Evolutionary conservation across 2,888 invertebrate genomes (phyloP).

Genomic region (Cryptops parisi): DNA sequence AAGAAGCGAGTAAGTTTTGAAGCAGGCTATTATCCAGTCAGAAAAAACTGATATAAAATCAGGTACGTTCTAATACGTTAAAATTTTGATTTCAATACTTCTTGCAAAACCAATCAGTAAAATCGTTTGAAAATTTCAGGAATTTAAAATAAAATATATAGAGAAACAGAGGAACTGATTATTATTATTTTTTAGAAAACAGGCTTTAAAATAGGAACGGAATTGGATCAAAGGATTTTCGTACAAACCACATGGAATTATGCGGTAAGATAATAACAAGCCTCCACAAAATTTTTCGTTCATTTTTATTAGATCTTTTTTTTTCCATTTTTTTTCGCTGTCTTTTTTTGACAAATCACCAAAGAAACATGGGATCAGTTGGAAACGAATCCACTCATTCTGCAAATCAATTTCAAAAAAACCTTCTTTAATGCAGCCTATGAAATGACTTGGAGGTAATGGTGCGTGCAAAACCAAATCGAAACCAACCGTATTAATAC

Average conservation of each 20-base stretch:
- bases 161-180: background rate
- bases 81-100: background rate
- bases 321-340: slow-evolving; percentile 1
- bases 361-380: background rate
- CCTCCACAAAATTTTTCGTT: slow-evolving; percentile 13
- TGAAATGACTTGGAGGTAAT: slow-evolving; percentile 16
- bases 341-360: slow-evolving; percentile 1
- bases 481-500: background rate
- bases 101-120: slow-evolving; percentile 4
- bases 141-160: slow-evolving; percentile 4
- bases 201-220: background rate
- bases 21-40: background rate
- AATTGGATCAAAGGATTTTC: background rate
- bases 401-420: background rate
- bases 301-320: no score
- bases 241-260: slow-evolving; percentile 13
- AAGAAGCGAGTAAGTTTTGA: slow-evolving; percentile 3
- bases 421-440: slow-evolving; percentile 15
- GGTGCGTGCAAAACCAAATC: no score
- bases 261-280: slow-evolving; percentile 10
- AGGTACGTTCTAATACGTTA: background rate
- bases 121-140: background rate
- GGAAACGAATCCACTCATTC: background rate
- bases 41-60: background rate
- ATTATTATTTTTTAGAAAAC: background rate